Evolutionary conservation across 2,113 vertebrate genomes (phyloP).

Genomic region (Mystacornis crossleyi): DNA sequence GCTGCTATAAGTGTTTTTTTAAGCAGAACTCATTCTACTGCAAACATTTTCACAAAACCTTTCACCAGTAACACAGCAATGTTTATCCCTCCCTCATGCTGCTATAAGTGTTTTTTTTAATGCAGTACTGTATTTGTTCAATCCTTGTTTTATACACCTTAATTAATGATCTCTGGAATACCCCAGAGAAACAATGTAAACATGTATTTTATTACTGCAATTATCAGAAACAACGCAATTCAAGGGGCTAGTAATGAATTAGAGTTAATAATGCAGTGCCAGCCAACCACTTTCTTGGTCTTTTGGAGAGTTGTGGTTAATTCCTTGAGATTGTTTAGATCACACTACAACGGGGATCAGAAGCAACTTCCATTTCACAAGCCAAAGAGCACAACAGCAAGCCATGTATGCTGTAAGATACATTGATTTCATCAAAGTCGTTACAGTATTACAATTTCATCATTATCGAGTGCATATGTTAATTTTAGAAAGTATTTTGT

Average conservation of each 20-base stretch:
- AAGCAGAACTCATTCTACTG: not conserved
- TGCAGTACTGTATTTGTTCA: not conserved
- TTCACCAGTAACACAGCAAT: not conserved
- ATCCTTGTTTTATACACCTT: not conserved
- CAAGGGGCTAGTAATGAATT: not conserved
- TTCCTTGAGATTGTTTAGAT: not conserved
- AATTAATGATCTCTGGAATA: not conserved
- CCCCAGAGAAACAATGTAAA: not conserved
- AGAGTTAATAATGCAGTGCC: not conserved
- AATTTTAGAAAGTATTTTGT: not conserved
- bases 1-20: not conserved
- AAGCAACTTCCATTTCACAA: not conserved
- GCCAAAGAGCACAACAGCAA: not conserved
- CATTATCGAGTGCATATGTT: rapidly evolving
- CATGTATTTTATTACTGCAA: not conserved
- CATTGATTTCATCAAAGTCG: not conserved
- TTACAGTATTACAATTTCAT: not conserved
- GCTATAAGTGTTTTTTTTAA: not conserved
- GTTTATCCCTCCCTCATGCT: not conserved
- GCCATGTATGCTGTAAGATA: not conserved
- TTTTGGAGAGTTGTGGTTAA: not conserved
- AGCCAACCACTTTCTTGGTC: not conserved
- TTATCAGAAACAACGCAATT: not conserved
- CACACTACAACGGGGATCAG: not conserved
- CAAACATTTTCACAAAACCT: not conserved